These are phyloP conservation scores for Aphelocoma coerulescens DNA, from an alignment of 2,113 vertebrate genomes.

Conservation along the genomic window DNA sequence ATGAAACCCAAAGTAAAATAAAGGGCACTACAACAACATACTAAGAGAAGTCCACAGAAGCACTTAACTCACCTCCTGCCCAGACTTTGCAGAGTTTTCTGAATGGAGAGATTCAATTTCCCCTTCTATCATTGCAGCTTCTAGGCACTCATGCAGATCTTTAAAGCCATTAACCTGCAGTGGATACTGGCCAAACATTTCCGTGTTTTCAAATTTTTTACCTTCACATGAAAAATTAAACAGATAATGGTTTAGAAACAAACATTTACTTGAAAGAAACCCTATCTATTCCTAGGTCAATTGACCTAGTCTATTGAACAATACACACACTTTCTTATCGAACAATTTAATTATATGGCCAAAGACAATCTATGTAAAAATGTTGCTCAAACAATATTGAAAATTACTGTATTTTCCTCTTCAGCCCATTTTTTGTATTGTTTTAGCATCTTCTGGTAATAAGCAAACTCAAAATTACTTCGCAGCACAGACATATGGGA, in stretches of 20 bases:
- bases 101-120: conserved; percentile 98
- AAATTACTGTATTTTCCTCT: background rate
- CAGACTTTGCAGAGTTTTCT: conserved; percentile 92
- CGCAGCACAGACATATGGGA: background rate
- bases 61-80: conserved; percentile 78
- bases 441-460: background rate
- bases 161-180: conserved; percentile 98
- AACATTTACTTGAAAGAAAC: background rate
- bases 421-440: background rate
- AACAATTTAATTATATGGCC: background rate
- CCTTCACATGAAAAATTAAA: conserved; percentile 71
- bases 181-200: conserved; percentile 98
- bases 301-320: background rate
- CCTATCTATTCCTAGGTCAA: background rate
- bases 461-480: background rate
- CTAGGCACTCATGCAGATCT: conserved; percentile 96
- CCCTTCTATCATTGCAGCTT: conserved; percentile 97
- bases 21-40: background rate
- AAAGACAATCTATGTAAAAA: background rate
- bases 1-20: background rate
- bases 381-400: background rate
- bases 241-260: background rate
- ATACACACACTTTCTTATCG: background rate
- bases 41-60: background rate
- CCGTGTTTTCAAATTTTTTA: conserved; percentile 98